Base-by-base conservation (phyloP, 2,888 invertebrate species). In the Chrysopilus asiliformis region DNA sequence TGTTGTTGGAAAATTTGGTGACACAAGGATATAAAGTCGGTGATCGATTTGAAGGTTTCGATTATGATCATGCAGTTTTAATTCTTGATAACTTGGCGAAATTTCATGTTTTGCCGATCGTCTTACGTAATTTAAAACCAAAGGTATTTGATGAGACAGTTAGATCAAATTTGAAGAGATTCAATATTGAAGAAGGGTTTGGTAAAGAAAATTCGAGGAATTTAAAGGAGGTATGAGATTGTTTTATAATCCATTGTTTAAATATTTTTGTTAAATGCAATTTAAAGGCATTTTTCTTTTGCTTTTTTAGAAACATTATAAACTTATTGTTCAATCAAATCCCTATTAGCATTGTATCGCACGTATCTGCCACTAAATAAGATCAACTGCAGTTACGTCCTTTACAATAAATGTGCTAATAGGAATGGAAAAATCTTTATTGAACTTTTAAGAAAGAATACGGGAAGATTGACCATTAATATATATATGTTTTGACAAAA, bases 31-130 rank as follows among this genome's bases (percentile, higher is more conserved):
- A 65, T 44, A 63, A 57, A 34, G 66, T 65, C 1, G 68, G 65
- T 2, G 64, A 71, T 40, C 61, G 74, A 26, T 51, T 59, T 24
- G 49, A 53, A 38, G 68, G 72, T 36, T 66, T 71, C 34, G 69
- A 74, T 50, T 49, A 68, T 20, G 56, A 58, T 2, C 67, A 70
- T 31, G 58, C 67, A 0, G 58, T 54, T 36, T 38, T 70, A 1
- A 62, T 69, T 4, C 48, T 74, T 2, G 51, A 57, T 30, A 59
- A 67, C 26, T 47, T 73, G 45, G 74, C 72, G 0, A 60, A 64
- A 45, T 72, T 69, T 47, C 75, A 75, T 49, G 71, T 72, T 0
- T 55, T 71, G 9, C 68, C 71, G 1, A 65, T 75, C n/a, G 74
- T 71, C 0, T 50, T 70, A 38, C 68, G 70, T 28, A 43, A 60